Conservation (phyloP, 2,888 invertebrate species). For the Mechanitis messenoides region DNA sequence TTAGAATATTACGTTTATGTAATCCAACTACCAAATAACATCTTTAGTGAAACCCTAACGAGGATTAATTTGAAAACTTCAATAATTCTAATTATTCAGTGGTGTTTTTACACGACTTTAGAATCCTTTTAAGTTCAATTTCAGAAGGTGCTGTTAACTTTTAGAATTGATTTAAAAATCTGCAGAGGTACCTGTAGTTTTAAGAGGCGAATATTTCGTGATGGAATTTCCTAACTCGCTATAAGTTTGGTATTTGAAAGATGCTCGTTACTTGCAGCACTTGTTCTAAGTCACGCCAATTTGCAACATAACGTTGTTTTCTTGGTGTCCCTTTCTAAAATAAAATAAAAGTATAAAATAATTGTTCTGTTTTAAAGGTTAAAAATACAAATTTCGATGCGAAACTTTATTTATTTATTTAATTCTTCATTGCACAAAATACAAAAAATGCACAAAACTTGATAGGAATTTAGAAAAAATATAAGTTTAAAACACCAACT, state of each 20-base stretch:
- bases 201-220: not conserved
- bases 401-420: too few relatives aligned
- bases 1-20: too few relatives aligned
- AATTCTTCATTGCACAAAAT: too few relatives aligned
- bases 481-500: too few relatives aligned
- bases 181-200: not conserved
- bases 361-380: too few relatives aligned
- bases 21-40: too few relatives aligned
- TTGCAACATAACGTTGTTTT: conserved; percentile 26
- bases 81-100: not conserved
- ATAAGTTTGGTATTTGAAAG: conserved; percentile 69
- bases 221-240: not conserved
- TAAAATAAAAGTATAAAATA: too few relatives aligned
- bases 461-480: too few relatives aligned
- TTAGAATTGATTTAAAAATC: not conserved
- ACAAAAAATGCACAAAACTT: too few relatives aligned
- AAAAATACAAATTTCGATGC: too few relatives aligned
- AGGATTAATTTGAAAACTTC: not conserved
- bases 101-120: not conserved
- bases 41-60: too few relatives aligned
- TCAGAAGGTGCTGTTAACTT: not conserved
- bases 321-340: not conserved
- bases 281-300: conserved; percentile 38
- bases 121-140: not conserved
- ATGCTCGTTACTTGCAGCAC: conserved; percentile 40